Percentiles rank a stretch among this genome's conserved stretches.
These are phyloP conservation scores for Atopsyche davidsoni DNA, from an alignment of 1,140 invertebrate genomes.

Conservation along the genomic window DNA sequence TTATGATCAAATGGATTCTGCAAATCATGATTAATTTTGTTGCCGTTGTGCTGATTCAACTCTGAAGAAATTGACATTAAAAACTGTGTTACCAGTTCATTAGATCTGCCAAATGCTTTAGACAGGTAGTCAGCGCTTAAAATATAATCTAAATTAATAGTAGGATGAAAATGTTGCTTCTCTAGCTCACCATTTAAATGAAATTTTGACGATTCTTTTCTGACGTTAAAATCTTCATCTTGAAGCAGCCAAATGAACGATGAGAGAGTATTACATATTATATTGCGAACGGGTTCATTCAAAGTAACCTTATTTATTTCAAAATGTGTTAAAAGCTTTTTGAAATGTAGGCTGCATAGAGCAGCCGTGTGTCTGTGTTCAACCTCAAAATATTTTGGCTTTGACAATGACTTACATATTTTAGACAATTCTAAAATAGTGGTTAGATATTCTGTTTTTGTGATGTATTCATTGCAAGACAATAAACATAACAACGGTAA, in stretches of 20 bases:
- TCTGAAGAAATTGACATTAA: conserved; percentile 8
- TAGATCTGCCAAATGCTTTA: conserved; percentile 29
- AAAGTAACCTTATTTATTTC: conserved; percentile 6
- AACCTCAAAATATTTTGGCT: conserved; percentile 34
- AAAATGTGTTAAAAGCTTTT: conserved; percentile 30
- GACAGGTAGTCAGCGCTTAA: conserved; percentile 34
- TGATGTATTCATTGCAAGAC: conserved; percentile 15
- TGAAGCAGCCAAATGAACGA: conserved; percentile 39
- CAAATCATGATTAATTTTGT: conserved; percentile 2
- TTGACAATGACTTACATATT: conserved; percentile 33
- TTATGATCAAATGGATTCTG: conserved; percentile 27
- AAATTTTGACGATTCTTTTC: conserved; percentile 35
- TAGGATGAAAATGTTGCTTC: conserved; percentile 33
- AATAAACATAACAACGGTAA: conserved; percentile 36
- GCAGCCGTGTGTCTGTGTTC: conserved; percentile 40
- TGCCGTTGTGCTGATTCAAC: conserved; percentile 14
- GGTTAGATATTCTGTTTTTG: conserved; percentile 9
- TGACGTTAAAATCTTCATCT: conserved; percentile 45
- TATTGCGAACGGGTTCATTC: conserved; percentile 19
- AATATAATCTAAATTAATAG: conserved; percentile 37
- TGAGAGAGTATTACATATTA: conserved; percentile 38
- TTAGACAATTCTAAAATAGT: conserved; percentile 31
- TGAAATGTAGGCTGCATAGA: conserved; percentile 40
- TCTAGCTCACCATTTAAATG: conserved; percentile 29
- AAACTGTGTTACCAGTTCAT: conserved; percentile 15